phyloP scores from a whole-genome alignment of 2,797 vertebrate genomes.

The Spondyliosoma cantharus region DNA sequence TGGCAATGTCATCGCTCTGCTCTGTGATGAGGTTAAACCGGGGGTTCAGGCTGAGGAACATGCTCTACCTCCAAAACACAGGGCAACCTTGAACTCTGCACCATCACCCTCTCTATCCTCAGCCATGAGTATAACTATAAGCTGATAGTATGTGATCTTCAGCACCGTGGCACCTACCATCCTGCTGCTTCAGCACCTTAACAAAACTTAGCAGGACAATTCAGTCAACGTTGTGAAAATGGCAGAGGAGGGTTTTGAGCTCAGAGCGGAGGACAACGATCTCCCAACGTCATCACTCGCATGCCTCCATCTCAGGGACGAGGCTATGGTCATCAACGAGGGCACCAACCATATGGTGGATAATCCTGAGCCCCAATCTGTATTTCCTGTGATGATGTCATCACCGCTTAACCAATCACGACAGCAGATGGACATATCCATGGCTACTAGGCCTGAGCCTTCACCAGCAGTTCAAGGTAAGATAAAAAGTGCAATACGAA shows the following conservation, averaged over 20 bases:
- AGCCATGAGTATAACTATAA: conserved; percentile 69
- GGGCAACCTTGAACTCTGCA: conserved; percentile 70
- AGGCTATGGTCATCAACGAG: conserved; percentile 84
- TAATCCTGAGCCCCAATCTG: conserved; percentile 85
- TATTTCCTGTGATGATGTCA: conserved; percentile 81
- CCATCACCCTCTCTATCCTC: conserved; percentile 44
- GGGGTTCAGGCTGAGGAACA: conserved; percentile 41
- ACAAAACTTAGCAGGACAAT: conserved; percentile 58
- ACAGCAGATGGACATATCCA: conserved; percentile 79
- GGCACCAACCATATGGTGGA: conserved; percentile 85
- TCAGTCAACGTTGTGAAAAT: conserved; percentile 67
- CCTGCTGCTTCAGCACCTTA: conserved; percentile 56
- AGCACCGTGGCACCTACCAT: conserved; percentile 48
- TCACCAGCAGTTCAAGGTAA: conserved; percentile 75
- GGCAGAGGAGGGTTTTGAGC: conserved; percentile 85
- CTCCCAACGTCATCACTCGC: conserved; percentile 84
- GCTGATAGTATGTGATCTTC: conserved; percentile 77
- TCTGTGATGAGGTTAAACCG: conserved; percentile 44
- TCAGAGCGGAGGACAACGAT: conserved; percentile 81
- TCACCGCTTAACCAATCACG: conserved; percentile 81
- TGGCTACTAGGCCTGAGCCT: conserved; percentile 73
- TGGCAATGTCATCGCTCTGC: conserved; percentile 60
- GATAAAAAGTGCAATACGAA: conserved; percentile 11
- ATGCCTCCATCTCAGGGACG: conserved; percentile 86
- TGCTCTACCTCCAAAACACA: conserved; percentile 67